These are phyloP conservation scores for roundworm (Caenorhabditis elegans) DNA, from an alignment of 1,140 invertebrate genomes.

Conservation along the genomic window DNA sequence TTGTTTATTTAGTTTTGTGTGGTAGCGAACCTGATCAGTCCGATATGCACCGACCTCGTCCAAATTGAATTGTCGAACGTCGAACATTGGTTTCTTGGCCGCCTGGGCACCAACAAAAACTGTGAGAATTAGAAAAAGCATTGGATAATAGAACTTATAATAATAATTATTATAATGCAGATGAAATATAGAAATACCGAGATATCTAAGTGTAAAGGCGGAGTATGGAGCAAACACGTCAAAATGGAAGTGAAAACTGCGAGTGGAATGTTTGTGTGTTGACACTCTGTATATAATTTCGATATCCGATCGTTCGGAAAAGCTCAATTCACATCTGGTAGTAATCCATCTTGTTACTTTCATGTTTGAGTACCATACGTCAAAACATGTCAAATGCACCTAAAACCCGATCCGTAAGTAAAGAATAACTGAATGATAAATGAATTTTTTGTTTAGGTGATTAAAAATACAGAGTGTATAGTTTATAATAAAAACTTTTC, in stretches of 20 bases:
- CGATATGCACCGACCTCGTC: constrained; percentile 20
- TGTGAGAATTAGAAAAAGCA: neutral
- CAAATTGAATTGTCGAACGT: constrained; percentile 5
- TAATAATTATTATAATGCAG: neutral
- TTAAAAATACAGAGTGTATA: no score
- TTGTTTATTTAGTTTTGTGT: no score
- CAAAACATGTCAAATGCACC: neutral
- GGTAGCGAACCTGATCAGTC: constrained; percentile 10
- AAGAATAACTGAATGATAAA: no score
- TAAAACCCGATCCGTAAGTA: no score
- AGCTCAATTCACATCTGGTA: no score
- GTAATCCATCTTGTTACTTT: no score
- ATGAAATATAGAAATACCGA: neutral
- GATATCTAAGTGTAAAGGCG: no score
- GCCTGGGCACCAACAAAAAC: neutral
- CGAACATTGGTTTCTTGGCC: neutral
- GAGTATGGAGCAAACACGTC: neutral
- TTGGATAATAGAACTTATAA: neutral
- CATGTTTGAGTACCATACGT: no score
- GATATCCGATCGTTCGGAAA: neutral
- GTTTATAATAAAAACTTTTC: no score
- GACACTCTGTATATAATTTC: constrained; percentile 1
- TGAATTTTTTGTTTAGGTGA: no score
- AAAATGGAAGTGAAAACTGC: neutral
- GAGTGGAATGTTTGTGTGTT: neutral